phyloP scores from a whole-genome alignment of 2,797 vertebrate genomes.

The Knipowitschia caucasica region DNA sequence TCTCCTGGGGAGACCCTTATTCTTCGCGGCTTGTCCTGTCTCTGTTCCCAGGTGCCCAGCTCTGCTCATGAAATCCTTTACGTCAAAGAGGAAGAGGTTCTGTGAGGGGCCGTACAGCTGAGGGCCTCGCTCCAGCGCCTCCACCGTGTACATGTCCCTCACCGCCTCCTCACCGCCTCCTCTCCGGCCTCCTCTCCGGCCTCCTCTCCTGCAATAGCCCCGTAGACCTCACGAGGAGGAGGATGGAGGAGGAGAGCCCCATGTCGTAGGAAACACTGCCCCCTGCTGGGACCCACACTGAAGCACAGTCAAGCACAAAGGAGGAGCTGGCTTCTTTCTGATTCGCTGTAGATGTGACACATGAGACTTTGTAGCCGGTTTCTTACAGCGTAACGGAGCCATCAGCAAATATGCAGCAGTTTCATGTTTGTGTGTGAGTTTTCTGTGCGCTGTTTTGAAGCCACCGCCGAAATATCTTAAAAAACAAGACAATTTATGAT shows the following conservation, averaged over 20 bases:
- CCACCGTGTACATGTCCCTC: slow-evolving; percentile 13
- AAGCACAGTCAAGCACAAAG: slow-evolving; percentile 30
- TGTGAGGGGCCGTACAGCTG: slow-evolving; percentile 44
- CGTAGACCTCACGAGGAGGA: neutral
- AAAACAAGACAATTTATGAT: too few relatives aligned
- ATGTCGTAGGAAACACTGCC: slow-evolving; percentile 48
- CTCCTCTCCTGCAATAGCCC: slow-evolving; percentile 12
- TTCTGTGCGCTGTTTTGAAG: slow-evolving; percentile 1
- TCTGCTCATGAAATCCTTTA: slow-evolving; percentile 91
- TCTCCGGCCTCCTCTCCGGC: slow-evolving; percentile 14
- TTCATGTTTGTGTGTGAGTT: slow-evolving; percentile 6
- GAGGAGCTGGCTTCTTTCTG: slow-evolving; percentile 62
- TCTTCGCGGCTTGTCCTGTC: neutral
- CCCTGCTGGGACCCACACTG: slow-evolving; percentile 49
- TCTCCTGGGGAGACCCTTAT: too few relatives aligned
- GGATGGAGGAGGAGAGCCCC: neutral
- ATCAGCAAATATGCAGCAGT: slow-evolving; percentile 24
- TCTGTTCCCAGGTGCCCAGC: slow-evolving; percentile 81
- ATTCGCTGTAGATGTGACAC: slow-evolving; percentile 19
- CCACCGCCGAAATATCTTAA: neutral
- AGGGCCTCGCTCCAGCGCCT: slow-evolving; percentile 16
- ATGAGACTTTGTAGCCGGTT: slow-evolving; percentile 44
- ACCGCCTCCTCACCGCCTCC: too few relatives aligned
- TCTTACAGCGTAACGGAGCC: slow-evolving; percentile 16
- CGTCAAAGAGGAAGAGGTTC: slow-evolving; percentile 80